phyloP scores from a whole-genome alignment of 53 echinoderm and acorn worm species.

The Stichopus horrens region DNA sequence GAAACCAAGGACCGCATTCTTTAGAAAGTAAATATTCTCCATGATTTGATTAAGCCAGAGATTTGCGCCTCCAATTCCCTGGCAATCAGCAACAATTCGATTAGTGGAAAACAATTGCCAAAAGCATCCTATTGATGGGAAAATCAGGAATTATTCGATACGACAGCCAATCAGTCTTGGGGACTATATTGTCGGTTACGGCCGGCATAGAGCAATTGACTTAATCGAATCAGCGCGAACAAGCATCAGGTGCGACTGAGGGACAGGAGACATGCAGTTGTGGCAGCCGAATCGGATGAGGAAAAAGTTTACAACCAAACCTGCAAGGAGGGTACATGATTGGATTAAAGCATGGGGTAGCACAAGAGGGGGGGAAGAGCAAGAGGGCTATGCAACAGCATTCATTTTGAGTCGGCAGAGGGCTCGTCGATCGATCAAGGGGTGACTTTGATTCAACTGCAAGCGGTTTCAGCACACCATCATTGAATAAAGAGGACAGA shows the following conservation, averaged over 20 bases:
- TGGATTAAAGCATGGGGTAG: constrained; percentile 28
- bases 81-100: constrained; percentile 48
- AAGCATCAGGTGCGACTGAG: neutral
- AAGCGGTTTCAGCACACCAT: neutral
- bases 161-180: constrained; percentile 44
- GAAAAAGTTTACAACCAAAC: neutral
- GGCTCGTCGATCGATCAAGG: neutral
- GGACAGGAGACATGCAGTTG: neutral
- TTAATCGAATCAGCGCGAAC: constrained; percentile 21
- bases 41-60: constrained; percentile 31
- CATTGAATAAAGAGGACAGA: neutral
- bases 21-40: constrained; percentile 22
- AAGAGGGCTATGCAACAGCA: neutral
- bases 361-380: neutral
- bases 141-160: constrained; percentile 39
- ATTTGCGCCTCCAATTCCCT: constrained; percentile 47
- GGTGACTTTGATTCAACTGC: neutral
- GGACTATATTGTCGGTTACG: constrained; percentile 12
- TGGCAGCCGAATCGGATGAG: neutral
- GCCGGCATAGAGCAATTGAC: constrained; percentile 35
- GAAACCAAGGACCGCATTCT: constrained; percentile 42
- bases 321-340: neutral
- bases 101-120: constrained; percentile 50
- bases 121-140: constrained; percentile 23
- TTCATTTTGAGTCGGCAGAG: neutral